Conservation (phyloP, 2,113 vertebrate species). For the Tympanuchus pallidicinctus region DNA sequence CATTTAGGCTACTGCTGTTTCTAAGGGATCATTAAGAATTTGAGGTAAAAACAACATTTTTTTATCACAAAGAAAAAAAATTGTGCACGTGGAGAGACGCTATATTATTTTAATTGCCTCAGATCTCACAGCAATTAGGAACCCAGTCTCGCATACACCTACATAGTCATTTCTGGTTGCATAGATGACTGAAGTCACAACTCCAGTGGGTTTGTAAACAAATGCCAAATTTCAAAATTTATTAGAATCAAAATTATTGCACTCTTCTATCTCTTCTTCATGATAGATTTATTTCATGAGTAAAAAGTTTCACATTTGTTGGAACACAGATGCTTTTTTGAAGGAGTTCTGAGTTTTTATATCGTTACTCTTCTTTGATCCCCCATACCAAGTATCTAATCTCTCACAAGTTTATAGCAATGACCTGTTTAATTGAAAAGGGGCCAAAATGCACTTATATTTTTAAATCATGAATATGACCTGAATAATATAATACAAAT, state of each 20-base stretch:
- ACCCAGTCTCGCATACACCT: not conserved
- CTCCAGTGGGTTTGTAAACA: not conserved
- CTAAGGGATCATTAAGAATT: not conserved
- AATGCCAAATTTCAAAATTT: not conserved
- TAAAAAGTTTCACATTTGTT: not conserved
- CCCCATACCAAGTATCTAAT: not conserved
- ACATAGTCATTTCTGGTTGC: not conserved
- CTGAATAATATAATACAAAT: not conserved
- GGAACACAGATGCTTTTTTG: not conserved
- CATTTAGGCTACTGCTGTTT: not conserved
- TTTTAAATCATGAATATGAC: not conserved
- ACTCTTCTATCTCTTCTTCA: not conserved
- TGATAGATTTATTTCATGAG: not conserved
- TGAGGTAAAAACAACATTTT: not conserved
- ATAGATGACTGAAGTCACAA: constrained; percentile 2
- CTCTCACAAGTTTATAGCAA: not conserved
- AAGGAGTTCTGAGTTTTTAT: not conserved
- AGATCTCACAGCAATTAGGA: not conserved
- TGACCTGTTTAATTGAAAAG: not conserved
- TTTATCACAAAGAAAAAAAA: not conserved
- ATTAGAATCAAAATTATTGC: not conserved
- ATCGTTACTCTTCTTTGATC: not conserved
- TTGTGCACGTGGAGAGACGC: not conserved
- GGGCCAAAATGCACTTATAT: not conserved
- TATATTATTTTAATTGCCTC: constrained; percentile 11